phyloP scores from a whole-genome alignment of 2,888 invertebrate genomes.

The Heliconius cydno region DNA sequence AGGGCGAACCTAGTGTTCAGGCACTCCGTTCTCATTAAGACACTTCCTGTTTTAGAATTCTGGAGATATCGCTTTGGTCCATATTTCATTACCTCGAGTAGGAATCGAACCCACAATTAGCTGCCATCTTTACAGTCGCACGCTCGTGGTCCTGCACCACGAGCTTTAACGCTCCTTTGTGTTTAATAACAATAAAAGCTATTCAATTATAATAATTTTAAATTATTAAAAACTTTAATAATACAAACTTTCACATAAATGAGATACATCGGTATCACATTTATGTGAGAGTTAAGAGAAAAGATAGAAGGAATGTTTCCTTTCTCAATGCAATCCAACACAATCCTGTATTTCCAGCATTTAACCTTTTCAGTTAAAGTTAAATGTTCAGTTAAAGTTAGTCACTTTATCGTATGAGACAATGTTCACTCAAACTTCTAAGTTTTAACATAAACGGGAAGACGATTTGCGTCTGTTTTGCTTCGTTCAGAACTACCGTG shows the following conservation, averaged over 20 bases:
- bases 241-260: too few species aligned
- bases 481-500: slow-evolving; percentile 19
- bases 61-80: too few species aligned
- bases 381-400: slow-evolving; percentile 2
- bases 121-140: too few species aligned
- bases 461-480: slow-evolving; percentile 39
- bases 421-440: slow-evolving; percentile 29
- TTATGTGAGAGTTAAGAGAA: too few species aligned
- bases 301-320: neutral
- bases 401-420: slow-evolving; percentile 28
- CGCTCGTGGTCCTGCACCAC: too few species aligned
- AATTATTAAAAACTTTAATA: neutral
- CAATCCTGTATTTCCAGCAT: neutral
- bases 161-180: too few species aligned
- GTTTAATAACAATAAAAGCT: too few species aligned
- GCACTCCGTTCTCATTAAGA: neutral
- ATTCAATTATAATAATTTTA: too few species aligned
- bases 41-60: too few species aligned
- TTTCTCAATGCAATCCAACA: neutral
- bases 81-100: too few species aligned
- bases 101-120: neutral
- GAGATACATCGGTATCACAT: too few species aligned
- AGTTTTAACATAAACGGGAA: slow-evolving; percentile 41
- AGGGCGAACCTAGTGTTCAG: neutral
- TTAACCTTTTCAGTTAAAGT: slow-evolving; percentile 4